These are phyloP conservation scores for Xanthorhoe spadicearia DNA, from an alignment of 2,888 invertebrate genomes.

Conservation along the genomic window DNA sequence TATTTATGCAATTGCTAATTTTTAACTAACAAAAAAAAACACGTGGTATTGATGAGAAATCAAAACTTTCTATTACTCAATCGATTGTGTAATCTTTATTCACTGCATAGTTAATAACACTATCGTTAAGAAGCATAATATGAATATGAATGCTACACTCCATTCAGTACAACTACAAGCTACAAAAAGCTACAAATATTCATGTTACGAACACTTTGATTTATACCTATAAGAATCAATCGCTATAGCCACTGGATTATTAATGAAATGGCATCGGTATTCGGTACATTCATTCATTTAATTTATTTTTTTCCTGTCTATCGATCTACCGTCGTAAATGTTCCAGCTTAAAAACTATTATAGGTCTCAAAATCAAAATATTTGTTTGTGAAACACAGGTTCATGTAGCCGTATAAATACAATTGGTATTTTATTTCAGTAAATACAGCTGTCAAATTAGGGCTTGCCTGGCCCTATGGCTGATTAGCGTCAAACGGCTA, in stretches of 20 bases:
- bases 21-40: neutral
- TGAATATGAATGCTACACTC: conserved; percentile 21
- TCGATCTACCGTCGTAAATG: no score
- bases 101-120: conserved; percentile 47
- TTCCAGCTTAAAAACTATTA: no score
- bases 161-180: conserved; percentile 1
- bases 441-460: no score
- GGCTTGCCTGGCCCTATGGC: no score
- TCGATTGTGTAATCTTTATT: conserved; percentile 60
- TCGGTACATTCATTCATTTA: no score
- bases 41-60: conserved; percentile 16
- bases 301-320: no score
- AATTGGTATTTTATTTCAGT: no score
- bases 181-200: conserved; percentile 6
- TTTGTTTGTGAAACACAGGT: no score
- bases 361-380: no score
- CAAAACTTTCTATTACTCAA: conserved; percentile 49
- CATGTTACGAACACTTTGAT: neutral
- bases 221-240: neutral
- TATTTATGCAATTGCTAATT: neutral
- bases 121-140: conserved; percentile 6
- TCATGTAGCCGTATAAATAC: no score
- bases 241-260: neutral
- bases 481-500: no score
- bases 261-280: neutral